Percentiles rank a stretch among this genome's conserved stretches.
These are phyloP conservation scores for Antrozous pallidus DNA, from an alignment of 2,797 vertebrate species.

Conservation along the genomic window DNA sequence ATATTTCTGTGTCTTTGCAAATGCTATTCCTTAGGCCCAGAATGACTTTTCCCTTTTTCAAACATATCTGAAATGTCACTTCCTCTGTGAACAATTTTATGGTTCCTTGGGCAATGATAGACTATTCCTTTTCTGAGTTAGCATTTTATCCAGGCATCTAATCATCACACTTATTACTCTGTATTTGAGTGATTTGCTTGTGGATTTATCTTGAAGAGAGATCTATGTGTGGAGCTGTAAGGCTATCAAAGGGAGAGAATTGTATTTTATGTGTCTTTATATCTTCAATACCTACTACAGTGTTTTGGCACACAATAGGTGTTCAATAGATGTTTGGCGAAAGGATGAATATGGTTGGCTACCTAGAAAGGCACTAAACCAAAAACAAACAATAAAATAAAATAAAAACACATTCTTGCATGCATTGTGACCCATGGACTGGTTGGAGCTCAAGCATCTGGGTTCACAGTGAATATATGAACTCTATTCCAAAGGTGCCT, in stretches of 20 bases:
- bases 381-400: not conserved
- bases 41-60: slow-evolving; percentile 11
- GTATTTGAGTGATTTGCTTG: not conserved
- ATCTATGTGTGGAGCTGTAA: not conserved
- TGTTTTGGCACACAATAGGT: not conserved
- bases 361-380: not conserved
- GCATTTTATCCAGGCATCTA: not conserved
- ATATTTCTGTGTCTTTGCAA: not conserved
- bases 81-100: not conserved
- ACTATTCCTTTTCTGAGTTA: not conserved
- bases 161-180: not conserved
- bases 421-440: not conserved
- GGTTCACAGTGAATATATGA: not conserved
- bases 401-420: not conserved
- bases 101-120: not conserved
- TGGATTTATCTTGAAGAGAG: not conserved
- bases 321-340: not conserved
- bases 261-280: not conserved
- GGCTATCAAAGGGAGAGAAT: not conserved
- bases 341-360: slow-evolving; percentile 16
- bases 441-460: not conserved
- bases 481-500: slow-evolving; percentile 16
- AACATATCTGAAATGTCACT: not conserved
- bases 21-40: not conserved
- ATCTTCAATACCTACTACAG: not conserved